These are phyloP conservation scores for Gallinago nigripennis DNA, from an alignment of 2,797 vertebrate genomes.

Conservation along the genomic window DNA sequence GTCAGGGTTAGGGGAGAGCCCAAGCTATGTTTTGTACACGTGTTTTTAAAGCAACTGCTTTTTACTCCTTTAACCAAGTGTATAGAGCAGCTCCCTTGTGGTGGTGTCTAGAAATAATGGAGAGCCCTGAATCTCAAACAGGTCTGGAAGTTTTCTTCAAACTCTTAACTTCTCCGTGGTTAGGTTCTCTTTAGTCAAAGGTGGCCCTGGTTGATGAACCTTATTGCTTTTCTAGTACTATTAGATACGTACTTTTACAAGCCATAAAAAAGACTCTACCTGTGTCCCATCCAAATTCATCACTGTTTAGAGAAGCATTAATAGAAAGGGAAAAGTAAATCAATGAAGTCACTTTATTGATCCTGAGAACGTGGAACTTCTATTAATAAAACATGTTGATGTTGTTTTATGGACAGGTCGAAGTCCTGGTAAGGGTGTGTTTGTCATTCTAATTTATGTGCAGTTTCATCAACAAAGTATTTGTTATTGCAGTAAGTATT, in stretches of 20 bases:
- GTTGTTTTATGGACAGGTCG: constrained; percentile 24
- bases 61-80: background rate
- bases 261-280: background rate
- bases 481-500: constrained; percentile 48
- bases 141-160: background rate
- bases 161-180: background rate
- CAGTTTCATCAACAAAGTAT: constrained; percentile 60
- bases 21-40: background rate
- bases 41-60: constrained; percentile 5
- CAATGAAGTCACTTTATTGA: constrained; percentile 39
- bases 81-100: background rate
- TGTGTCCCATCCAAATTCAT: background rate
- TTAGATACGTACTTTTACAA: background rate
- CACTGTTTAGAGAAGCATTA: constrained; percentile 4
- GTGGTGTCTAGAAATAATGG: background rate
- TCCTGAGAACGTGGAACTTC: constrained; percentile 17
- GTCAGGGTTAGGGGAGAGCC: background rate
- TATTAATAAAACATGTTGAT: constrained; percentile 54
- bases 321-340: constrained; percentile 25
- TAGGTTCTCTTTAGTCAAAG: background rate
- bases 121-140: background rate
- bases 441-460: constrained; percentile 39
- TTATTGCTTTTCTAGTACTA: background rate
- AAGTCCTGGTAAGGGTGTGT: constrained; percentile 45
- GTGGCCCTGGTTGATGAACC: background rate